Evolutionary conservation across 2,888 invertebrate species (phyloP), one percentile per base, ranked within the genome.

Genomic region (Camptogramma bilineatum): DNA sequence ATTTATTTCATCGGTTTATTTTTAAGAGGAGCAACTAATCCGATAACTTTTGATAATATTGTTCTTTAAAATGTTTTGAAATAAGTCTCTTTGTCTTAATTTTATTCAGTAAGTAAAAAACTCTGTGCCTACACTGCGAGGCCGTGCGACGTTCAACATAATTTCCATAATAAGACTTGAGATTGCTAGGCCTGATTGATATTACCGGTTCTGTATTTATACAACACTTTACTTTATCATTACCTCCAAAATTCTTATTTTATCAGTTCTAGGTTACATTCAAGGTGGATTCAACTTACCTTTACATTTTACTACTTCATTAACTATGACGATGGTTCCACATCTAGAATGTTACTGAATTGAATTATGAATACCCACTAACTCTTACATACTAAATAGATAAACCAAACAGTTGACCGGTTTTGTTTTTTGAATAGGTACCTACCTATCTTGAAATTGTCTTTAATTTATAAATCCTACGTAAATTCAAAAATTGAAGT

Each of bases 241-340:
- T 48, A 34, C 55, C 55, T 63, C 52, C 47, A 53, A 60, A 63
- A 50, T 59, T 16, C 53, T 57, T 63, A 60, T 53, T 63, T 53
- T 51, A 46, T 54, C 53, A 18, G 24, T 52, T 55, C 62, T 57
- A 54, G 57, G 54, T 50, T 62, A 57, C n/a, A 46, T 48, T 52
- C 61, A 61, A 61, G 61, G 61, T 21, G n/a, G 18, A 28, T 16
- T 57, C 17, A 17, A 13, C 24, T 19, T 28, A 7, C 24, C 17
- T 39, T 21, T 52, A 31, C 52, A 39, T 39, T 44, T 58, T 39
- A 10, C 16, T 17, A 28, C 16, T 28, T 46, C 17, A 54, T 28
- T 54, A 28, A 21, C 13, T 48, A 44, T 44, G 16, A 17, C 17
- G 17, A 17, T 44, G 7, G 17, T 13, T 44, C 16, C 44, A 4